Conservation (phyloP, 2,113 vertebrate genomes). For the Clinocottus analis region DNA sequence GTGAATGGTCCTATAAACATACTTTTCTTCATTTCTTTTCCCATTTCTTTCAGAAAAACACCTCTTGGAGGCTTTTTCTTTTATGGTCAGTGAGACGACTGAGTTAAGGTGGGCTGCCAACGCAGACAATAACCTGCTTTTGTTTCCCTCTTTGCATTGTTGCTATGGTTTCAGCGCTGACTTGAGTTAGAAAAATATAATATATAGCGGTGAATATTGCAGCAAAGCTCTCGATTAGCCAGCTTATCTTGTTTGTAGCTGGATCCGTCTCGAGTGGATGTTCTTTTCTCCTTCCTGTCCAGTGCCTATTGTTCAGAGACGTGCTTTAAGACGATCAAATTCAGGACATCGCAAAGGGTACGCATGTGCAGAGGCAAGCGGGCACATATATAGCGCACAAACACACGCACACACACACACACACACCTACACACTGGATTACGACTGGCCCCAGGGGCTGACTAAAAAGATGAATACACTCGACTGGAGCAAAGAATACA, state of each 20-base stretch:
- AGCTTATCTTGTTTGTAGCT: slow-evolving; percentile 17
- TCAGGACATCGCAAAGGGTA: slow-evolving; percentile 45
- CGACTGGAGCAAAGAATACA: slow-evolving; percentile 41
- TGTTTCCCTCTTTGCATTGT: slow-evolving; percentile 45
- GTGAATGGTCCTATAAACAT: slow-evolving; percentile 62
- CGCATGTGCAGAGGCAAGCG: slow-evolving; percentile 43
- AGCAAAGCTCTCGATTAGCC: slow-evolving; percentile 34
- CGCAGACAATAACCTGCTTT: slow-evolving; percentile 36
- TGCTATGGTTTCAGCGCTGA: slow-evolving; percentile 66
- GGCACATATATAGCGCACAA: slow-evolving; percentile 11
- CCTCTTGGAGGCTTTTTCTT: slow-evolving; percentile 35
- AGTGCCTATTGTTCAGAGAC: slow-evolving; percentile 26
- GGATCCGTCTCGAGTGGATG: slow-evolving; percentile 23
- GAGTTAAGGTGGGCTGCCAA: slow-evolving; percentile 18
- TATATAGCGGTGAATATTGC: slow-evolving; percentile 24
- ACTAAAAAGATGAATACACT: slow-evolving; percentile 55
- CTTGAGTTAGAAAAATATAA: slow-evolving; percentile 48
- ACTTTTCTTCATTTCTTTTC: neutral
- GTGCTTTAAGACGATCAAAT: slow-evolving; percentile 49
- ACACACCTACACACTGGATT: slow-evolving; percentile 39
- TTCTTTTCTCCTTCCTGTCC: slow-evolving; percentile 13
- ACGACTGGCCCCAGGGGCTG: slow-evolving; percentile 43
- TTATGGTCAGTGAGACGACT: neutral
- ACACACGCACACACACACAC: slow-evolving; percentile 3
- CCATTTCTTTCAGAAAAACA: neutral